Base-by-base conservation (phyloP, 2,888 invertebrate genomes). In the Metallyticus violacea region DNA sequence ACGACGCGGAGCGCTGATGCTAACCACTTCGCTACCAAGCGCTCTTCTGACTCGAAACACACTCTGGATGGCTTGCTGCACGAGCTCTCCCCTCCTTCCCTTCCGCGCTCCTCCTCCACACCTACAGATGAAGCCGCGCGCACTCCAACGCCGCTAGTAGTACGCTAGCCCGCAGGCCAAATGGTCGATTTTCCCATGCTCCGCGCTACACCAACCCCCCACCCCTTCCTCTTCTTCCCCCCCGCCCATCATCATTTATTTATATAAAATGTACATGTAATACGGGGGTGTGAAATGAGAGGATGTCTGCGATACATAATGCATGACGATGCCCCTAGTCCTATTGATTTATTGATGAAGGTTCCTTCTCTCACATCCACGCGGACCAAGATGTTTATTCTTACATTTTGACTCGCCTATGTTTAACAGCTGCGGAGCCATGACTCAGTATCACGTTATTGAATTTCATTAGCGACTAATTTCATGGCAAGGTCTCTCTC, bases 211-310 rank as follows among this genome's bases (percentile, higher is more conserved):
- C 83, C 81, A 26, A 62, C 62, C 81, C 83, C 83, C 77, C 77
- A 77, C 77, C 83, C 77, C 83, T 77, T 83, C 83, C 27, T 83
- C 26, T 84, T 79, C 29, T 79, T n/a, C 85, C 29, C 85, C 84
- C 86, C 85, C 76, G 30, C 29, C 86, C 86, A 26, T 87, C 89
- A 89, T 90, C 89, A 89, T 89, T 90, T 90, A 90, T 90, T 90
- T 90, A 90, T 90, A 90, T 90, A 90, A 90, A 90, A 90, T 90
- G 90, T 90, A 90, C 90, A 90, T 90, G 90, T 90, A 90, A 90
- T 90, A 90, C 89, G 89, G 89, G 89, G 89, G 90, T 90, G 90
- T 90, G 90, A 90, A 90, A 90, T 89, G 90, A 90, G 90, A 89
- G 89, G 89, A 89, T 90, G 89, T 89, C 89, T 87, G 88, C 86